phyloP scores from a whole-genome alignment of 2,888 invertebrate species.

The Xanthorhoe spadicearia region DNA sequence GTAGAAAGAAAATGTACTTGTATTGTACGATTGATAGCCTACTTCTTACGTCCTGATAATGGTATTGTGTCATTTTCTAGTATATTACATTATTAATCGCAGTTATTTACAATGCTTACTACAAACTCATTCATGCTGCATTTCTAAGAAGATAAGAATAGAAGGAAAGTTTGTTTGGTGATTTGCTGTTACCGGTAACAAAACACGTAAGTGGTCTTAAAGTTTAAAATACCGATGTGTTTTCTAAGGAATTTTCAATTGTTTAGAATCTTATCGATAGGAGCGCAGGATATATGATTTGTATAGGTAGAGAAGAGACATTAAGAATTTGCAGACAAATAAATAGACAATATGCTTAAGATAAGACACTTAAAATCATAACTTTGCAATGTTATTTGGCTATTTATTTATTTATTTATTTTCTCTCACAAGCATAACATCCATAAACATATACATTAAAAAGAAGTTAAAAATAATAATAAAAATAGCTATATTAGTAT shows the following conservation, averaged over 20 bases:
- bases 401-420: too few species aligned
- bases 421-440: too few species aligned
- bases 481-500: too few species aligned
- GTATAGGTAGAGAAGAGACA: not conserved
- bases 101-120: not conserved
- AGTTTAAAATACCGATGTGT: not conserved
- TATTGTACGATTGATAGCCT: not conserved
- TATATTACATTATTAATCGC: not conserved
- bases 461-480: too few species aligned
- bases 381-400: too few species aligned
- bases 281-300: too few species aligned
- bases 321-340: not conserved
- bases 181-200: not conserved
- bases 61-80: slow-evolving; percentile 1
- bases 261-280: not conserved
- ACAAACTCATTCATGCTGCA: slow-evolving; percentile 49
- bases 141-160: slow-evolving; percentile 43
- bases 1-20: not conserved
- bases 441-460: too few species aligned
- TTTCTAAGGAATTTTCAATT: slow-evolving; percentile 1
- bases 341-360: not conserved
- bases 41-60: slow-evolving; percentile 8
- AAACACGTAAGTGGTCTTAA: not conserved
- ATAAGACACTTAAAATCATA: not conserved
- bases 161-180: slow-evolving; percentile 30